Evolutionary conservation across 2,113 vertebrate species (phyloP), one percentile per base, ranked within the genome.

Genomic region (Alectura lathami): DNA sequence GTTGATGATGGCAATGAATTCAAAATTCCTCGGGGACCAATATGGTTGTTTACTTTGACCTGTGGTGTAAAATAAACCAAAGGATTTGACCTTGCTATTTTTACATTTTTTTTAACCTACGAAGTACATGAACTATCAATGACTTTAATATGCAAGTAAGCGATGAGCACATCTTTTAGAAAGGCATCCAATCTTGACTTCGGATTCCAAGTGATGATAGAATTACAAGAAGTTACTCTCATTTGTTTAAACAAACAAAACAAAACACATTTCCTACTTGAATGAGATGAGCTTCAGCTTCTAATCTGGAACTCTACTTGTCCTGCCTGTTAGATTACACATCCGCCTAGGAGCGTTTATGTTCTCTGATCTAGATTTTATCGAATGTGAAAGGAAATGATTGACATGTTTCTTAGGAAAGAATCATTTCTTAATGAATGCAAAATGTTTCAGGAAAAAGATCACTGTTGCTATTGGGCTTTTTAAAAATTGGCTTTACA

Each of bases 191-290:
- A 51, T 96, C 94, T 91, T 95, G 79, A 91, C 93, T 93, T 67
- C 43, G 81, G 75, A 89, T 94, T 95, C 79, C 68, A 88, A 89
- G 85, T 83, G 89, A 51, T 95, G 93, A 95, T 77, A 92, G 91
- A 94, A 88, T 94, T 95, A 90, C 79, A 80, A 70, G 94, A 95
- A 95, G 34, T 67, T 66, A n/a, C 36, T 88, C 29, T 82, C 51
- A 26, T 89, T 73, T 92, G 30, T 75, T 51, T 54, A 6, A 47
- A 69, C 60, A 48, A 40, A 32, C 54, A 32, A 38, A 13, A 18
- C 69, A 24, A 30, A 47, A 51, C 24, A 2, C n/a, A 43, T 72
- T 91, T 94, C 63, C 75, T 83, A 30, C 64, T 95, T 83, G 47
- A 93, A 72, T 50, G 69, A 78, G 45, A 80, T 54, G 74, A 89